These are phyloP conservation scores for Labroides dimidiatus DNA, from an alignment of 2,797 vertebrate species.

Conservation along the genomic window DNA sequence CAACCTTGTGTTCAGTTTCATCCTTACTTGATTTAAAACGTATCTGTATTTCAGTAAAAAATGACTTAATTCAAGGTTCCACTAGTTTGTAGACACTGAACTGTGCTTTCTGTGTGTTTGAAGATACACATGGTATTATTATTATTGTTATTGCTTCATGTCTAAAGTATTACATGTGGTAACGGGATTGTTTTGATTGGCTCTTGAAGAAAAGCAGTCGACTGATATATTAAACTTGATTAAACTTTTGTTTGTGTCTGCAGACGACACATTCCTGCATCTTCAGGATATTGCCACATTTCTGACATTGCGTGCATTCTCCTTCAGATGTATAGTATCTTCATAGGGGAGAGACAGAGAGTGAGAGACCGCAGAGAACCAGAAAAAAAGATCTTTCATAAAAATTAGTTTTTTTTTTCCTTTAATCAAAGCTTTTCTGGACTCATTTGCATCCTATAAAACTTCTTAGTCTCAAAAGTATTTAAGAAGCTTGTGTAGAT, in stretches of 20 bases:
- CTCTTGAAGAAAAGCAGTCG: constrained; percentile 8
- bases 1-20: too few species aligned
- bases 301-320: constrained; percentile 58
- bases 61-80: too few species aligned
- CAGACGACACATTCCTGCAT: constrained; percentile 27
- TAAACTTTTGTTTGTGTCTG: constrained; percentile 31
- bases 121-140: background rate
- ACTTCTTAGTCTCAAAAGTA: constrained; percentile 49
- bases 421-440: constrained; percentile 48
- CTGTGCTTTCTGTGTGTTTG: too few species aligned
- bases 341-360: constrained; percentile 4
- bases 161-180: constrained; percentile 4
- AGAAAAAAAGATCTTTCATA: constrained; percentile 32
- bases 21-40: too few species aligned
- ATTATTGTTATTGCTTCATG: constrained; percentile 3
- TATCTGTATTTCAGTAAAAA: too few species aligned
- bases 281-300: constrained; percentile 70
- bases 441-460: constrained; percentile 59
- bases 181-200: constrained; percentile 25
- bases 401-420: constrained; percentile 42
- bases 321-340: constrained; percentile 25
- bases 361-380: constrained; percentile 9
- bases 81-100: background rate
- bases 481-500: constrained; percentile 48
- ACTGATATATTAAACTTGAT: background rate